Evolutionary conservation across 2,888 invertebrate species (phyloP), one percentile per base, ranked within the genome.

Genomic region (Scaptodrosophila latifasciaeformis): DNA sequence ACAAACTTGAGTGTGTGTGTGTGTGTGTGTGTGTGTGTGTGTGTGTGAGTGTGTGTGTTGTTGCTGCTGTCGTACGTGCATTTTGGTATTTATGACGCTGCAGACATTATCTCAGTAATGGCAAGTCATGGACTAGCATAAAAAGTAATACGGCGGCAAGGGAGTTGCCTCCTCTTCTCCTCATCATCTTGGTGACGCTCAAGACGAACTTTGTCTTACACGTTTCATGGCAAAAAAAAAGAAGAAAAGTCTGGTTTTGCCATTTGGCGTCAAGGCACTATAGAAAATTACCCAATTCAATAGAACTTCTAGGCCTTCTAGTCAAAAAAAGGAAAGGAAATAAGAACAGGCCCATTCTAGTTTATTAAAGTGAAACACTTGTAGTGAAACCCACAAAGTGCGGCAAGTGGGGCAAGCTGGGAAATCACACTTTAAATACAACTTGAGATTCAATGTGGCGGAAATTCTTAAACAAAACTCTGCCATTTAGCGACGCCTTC

Each of bases 21-120:
- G 6, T 24, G 19, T 30, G 44, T 44, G 35, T 50, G 46, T 34
- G 29, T 37, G 10, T 46, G 31, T 67, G 29, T 46, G 39, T 37
- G 46, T 34, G 29, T 37, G 10, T 46, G 31, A 67, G 29, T 46
- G 39, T 37, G 13, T 13, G 10, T 37, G 37, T 37, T 37, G 37
- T 37, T 37, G 3, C 15, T 35, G 13, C 35, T 35, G 35, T 35
- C 17, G 18, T 37, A 39, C 29, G 40, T 50, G 55, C 45, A 53
- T 49, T 35, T 51, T 51, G 34, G 39, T 42, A 52, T 63, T 68
- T 72, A 61, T 60, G 60, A 64, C 50, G 53, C 61, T 61, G 67
- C 71, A 67, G 62, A 58, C 64, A 60, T 62, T 66, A 59, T 66
- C 64, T 69, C 67, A 59, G 65, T 71, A 69, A 70, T 65, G 67